A percentile compares a stretch with the other conserved stretches of the same genome.
Conservation (phyloP, 1,140 invertebrate species). For the Lepidurus apus region DNA sequence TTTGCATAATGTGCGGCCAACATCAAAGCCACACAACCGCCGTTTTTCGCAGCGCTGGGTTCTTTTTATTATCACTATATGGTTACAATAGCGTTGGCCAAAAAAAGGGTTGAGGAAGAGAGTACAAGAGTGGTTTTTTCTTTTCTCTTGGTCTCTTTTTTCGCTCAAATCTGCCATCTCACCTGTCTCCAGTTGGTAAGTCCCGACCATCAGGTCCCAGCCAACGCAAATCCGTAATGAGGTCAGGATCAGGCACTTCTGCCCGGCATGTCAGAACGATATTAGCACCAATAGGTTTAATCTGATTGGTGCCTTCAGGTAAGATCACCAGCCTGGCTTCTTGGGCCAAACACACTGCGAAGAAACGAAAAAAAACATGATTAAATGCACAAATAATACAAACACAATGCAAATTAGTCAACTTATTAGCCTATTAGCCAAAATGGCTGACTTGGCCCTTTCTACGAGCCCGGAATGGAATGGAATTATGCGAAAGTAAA, state of each 20-base stretch:
- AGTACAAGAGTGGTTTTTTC: background rate
- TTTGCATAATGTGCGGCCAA: background rate
- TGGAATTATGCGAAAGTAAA: too few relatives aligned
- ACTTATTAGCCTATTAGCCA: too few relatives aligned
- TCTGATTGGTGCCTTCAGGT: slow-evolving; percentile 34
- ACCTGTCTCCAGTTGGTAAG: slow-evolving; percentile 39
- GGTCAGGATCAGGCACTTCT: slow-evolving; percentile 41
- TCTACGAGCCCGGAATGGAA: too few relatives aligned
- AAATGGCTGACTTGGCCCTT: too few relatives aligned
- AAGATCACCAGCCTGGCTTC: slow-evolving; percentile 36
- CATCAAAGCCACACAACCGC: background rate
- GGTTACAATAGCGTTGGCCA: background rate
- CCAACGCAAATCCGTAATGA: slow-evolving; percentile 45
- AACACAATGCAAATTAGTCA: too few relatives aligned
- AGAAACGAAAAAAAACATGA: slow-evolving; percentile 12
- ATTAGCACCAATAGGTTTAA: slow-evolving; percentile 36
- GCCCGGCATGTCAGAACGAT: slow-evolving; percentile 44
- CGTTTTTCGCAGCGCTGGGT: background rate
- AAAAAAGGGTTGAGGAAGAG: background rate
- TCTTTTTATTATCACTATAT: background rate
- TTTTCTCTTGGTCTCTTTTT: background rate
- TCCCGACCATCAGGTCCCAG: slow-evolving; percentile 41
- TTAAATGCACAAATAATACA: background rate
- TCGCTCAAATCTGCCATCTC: slow-evolving; percentile 28
- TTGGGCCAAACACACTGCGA: slow-evolving; percentile 37